Evolutionary conservation across 2,797 vertebrate species (phyloP), one percentile per base, ranked within the genome.

Genomic region (Synanceia verrucosa): DNA sequence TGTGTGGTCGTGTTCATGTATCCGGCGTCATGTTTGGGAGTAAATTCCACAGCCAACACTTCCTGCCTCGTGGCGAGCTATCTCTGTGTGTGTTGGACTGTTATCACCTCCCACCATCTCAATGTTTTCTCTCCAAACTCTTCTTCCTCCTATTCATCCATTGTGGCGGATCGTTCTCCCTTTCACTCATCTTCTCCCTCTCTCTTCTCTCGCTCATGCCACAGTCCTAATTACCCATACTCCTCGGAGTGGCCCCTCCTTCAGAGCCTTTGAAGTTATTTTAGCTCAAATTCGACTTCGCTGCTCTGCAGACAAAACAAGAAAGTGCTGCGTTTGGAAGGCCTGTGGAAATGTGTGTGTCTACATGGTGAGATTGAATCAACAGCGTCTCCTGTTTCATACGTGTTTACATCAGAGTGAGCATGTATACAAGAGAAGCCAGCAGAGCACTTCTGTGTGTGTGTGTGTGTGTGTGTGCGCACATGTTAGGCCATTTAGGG

Each of bases 241-340:
- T 91, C 73, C 83, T 87, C 74, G 6, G 73, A 79, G 79, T 86
- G 86, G 86, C 84, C 79, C 81, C 90, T 88, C 83, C 86, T 82
- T 86, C 62, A 51, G 52, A 78, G 51, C 63, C 91, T 93, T 92
- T 92, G 91, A 92, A 89, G 91, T 91, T 92, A 89, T 91, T 92
- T 91, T 86, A 88, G 86, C 62, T 1, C 70, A 85, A 81, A 85
- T 91, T 91, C 88, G 81, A 78, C 86, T 87, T 82, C 67, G 81
- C 88, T 81, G 57, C 78, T 76, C 79, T 76, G 79, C 82, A 90
- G 91, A 90, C 91, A 87, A 91, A 93, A 89, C 91, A 87, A 80
- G 86, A 62, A 59, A 72, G 52, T 56, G 60, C 81, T 80, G 72
- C 39, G 21, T 86, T 83, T 59, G 62, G 79, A n/a, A 70, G 78